Conservation (phyloP, 2,113 vertebrate species). For the Peucedramus taeniatus region DNA sequence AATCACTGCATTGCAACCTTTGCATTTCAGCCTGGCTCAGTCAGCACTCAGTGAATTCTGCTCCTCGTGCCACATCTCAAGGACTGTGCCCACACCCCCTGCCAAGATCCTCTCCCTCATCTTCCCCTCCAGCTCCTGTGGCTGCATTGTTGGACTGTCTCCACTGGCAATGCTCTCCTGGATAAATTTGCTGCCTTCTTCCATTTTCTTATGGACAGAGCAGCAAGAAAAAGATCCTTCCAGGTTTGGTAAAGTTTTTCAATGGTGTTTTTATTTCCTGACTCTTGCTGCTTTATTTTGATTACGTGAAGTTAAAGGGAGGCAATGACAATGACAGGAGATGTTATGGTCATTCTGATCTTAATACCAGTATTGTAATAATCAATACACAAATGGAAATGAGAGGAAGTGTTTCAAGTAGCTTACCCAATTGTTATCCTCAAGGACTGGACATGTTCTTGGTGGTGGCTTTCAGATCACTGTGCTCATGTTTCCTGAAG, state of each 20-base stretch:
- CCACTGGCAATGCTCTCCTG: background rate
- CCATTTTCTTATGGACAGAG: background rate
- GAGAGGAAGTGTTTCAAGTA: background rate
- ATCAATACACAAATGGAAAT: background rate
- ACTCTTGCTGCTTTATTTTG: background rate
- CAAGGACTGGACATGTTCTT: background rate
- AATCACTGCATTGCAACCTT: background rate
- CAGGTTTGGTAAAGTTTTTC: background rate
- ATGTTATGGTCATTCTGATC: background rate
- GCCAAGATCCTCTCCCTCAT: background rate
- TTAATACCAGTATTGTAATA: background rate
- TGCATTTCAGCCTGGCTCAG: background rate
- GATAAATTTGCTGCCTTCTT: background rate
- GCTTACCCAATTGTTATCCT: background rate
- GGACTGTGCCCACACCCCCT: fast-evolving
- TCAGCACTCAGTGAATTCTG: background rate
- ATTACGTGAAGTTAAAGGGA: background rate
- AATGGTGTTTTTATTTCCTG: background rate
- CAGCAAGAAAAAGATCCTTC: background rate
- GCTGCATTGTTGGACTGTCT: background rate
- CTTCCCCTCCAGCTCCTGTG: background rate
- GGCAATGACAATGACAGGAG: background rate
- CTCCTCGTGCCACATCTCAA: fast-evolving
- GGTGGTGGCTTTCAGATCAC: background rate
- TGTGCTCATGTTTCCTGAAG: background rate